Evolutionary conservation across 2,797 vertebrate species (phyloP).

Genomic region (Pangasius macronema): DNA sequence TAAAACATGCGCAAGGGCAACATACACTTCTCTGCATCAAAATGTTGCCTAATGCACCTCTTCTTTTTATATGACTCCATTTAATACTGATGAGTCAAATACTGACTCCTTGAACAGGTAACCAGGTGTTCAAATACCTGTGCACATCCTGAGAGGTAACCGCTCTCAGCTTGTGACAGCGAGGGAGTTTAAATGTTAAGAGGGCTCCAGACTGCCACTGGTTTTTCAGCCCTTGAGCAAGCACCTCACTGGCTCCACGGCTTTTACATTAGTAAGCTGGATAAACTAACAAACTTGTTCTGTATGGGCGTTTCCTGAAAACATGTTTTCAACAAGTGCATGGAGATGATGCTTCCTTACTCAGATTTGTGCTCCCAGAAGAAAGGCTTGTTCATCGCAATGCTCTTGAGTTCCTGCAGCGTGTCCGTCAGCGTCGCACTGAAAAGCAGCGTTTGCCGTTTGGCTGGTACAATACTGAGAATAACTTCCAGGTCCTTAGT

Average conservation of each 20-base stretch:
- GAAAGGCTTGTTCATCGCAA: constrained; percentile 90
- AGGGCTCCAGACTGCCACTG: too few relatives aligned
- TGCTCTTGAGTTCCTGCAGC: constrained; percentile 80
- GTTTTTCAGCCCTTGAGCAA: not conserved
- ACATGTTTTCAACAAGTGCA: not conserved
- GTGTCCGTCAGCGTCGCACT: constrained; percentile 93
- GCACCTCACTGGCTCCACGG: not conserved
- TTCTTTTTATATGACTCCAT: not conserved
- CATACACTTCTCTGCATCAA: not conserved
- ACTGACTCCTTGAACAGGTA: not conserved
- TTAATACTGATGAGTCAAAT: not conserved
- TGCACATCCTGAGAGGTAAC: not conserved
- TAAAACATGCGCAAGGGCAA: not conserved
- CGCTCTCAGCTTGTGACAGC: not conserved
- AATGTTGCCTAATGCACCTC: not conserved
- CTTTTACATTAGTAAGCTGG: not conserved
- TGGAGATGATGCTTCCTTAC: constrained; percentile 70
- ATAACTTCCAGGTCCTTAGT: constrained; percentile 90
- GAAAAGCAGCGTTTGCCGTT: constrained; percentile 90
- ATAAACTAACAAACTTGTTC: not conserved
- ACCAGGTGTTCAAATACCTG: not conserved
- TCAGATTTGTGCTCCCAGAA: constrained; percentile 89
- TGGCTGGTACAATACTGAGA: constrained; percentile 74
- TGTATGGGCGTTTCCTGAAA: not conserved
- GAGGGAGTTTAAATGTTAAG: not conserved